Base-by-base conservation (phyloP, 2,797 vertebrate genomes). In the Darevskia nairensis region DNA sequence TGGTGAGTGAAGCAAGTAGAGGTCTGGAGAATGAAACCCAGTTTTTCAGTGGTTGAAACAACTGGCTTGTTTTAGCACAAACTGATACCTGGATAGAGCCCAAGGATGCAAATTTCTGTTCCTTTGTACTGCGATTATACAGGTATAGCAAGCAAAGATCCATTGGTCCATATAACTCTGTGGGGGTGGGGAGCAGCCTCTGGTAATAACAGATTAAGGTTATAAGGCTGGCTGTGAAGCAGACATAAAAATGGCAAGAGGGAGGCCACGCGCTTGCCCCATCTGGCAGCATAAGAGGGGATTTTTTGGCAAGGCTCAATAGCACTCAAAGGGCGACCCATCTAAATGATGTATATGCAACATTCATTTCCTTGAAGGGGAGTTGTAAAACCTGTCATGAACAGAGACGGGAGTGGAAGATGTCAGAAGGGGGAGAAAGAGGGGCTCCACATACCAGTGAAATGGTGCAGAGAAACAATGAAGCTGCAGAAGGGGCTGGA, bases 301-400 rank as follows among this genome's bases (percentile, higher is more conserved):
- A 76, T 50, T 83, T 78, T 78, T 69, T 55, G 80, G 86, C 69
- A 39, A 35, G 72, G 15, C 32, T 19, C 4, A 39, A 19, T 21
- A 35, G 35, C 17, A 77, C 39, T 25, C 8, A n/a, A 81, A 81
- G 68, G 50, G 21, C 39, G 71, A 21, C 15, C 39, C 32, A n/a
- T 80, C 78, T 41, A 29, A 74, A 13, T 80, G 68, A 41, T 87
- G 68, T 7, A 61, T 29, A 29, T 41, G 61, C 46, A 74, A 23
- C 41, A 46, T 87, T 74, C 27, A 74, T 87, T 72, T n/a, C 61
- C 78, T 68, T 74, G 78, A 86, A 74, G 66, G 46, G 66, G 21
- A 74, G 6, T 61, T 41, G 39, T 74, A 75, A 74, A 74, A 72
- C 50, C 69, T 64, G 68, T 29, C 69, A 75, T n/a, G 41, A 59